These are phyloP conservation scores for Dioctria rufipes DNA, from an alignment of 2,888 invertebrate genomes.

Conservation along the genomic window DNA sequence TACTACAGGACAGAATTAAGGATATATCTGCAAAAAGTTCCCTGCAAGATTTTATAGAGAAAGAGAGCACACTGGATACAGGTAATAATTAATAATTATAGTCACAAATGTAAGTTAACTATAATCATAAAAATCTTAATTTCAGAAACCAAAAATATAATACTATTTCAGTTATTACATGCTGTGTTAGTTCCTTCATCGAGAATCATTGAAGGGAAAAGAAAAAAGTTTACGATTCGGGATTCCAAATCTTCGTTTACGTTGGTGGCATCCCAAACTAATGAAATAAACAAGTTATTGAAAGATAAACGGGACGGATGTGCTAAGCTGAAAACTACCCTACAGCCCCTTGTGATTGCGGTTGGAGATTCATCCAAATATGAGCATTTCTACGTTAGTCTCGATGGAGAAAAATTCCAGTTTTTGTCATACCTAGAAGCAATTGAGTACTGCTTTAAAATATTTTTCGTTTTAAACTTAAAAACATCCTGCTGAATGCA, in stretches of 20 bases:
- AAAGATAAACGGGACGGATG: not conserved
- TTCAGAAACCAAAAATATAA: constrained; percentile 16
- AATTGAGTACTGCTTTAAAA: not conserved
- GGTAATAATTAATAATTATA: no score
- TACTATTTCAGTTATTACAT: not conserved
- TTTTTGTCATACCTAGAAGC: not conserved
- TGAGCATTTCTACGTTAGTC: not conserved
- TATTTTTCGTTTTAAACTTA: not conserved
- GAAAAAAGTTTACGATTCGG: constrained; percentile 26
- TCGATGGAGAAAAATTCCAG: not conserved
- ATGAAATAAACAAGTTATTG: not conserved
- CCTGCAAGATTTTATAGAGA: no score
- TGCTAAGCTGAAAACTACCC: not conserved
- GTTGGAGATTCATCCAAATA: not conserved
- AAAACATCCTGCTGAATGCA: not conserved
- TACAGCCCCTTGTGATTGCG: constrained; percentile 17
- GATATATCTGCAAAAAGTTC: no score
- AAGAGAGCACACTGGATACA: no score
- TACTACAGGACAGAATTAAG: no score
- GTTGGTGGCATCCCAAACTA: not conserved
- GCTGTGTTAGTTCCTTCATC: constrained; percentile 24
- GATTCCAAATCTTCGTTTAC: constrained; percentile 20
- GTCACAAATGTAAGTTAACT: no score
- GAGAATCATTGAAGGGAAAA: not conserved
- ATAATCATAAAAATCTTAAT: not conserved